Evolutionary conservation across 2,113 vertebrate species (phyloP).

Genomic region (Machaerirhynchus nigripectus): DNA sequence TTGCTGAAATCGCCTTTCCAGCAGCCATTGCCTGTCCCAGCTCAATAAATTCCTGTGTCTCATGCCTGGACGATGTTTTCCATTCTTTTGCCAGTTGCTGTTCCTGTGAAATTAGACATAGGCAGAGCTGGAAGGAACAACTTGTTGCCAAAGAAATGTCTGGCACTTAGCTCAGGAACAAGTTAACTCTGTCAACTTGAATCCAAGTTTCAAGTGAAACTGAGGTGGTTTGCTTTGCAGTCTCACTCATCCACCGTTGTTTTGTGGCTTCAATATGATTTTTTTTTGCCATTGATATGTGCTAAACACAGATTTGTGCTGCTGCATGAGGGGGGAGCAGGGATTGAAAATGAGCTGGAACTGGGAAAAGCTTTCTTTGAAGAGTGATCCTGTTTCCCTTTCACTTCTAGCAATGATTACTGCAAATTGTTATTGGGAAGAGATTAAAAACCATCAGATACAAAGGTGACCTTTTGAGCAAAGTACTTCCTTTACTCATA

Average conservation of each 20-base stretch:
- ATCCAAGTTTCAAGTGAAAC: background rate
- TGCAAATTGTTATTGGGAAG: background rate
- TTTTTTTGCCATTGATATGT: background rate
- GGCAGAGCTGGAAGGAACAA: slow-evolving; percentile 7
- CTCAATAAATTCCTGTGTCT: slow-evolving; percentile 39
- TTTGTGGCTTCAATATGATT: background rate
- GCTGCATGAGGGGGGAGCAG: accelerated
- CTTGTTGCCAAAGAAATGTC: slow-evolving; percentile 21
- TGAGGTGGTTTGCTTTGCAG: background rate
- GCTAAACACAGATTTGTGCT: background rate
- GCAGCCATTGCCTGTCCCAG: background rate
- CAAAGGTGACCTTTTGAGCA: slow-evolving; percentile 21
- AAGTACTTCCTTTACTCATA: slow-evolving; percentile 52
- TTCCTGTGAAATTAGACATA: background rate
- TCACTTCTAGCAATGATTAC: background rate
- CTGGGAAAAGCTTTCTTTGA: background rate
- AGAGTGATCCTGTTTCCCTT: background rate
- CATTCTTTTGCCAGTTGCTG: background rate
- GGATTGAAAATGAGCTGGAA: background rate
- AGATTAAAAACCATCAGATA: slow-evolving; percentile 35
- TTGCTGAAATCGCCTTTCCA: slow-evolving; percentile 7
- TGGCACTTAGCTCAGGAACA: background rate
- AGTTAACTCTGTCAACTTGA: slow-evolving; percentile 4
- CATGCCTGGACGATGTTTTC: background rate
- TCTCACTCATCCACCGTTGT: background rate